Base-by-base conservation (phyloP, 2,113 vertebrate species). In the Colaptes auratus region DNA sequence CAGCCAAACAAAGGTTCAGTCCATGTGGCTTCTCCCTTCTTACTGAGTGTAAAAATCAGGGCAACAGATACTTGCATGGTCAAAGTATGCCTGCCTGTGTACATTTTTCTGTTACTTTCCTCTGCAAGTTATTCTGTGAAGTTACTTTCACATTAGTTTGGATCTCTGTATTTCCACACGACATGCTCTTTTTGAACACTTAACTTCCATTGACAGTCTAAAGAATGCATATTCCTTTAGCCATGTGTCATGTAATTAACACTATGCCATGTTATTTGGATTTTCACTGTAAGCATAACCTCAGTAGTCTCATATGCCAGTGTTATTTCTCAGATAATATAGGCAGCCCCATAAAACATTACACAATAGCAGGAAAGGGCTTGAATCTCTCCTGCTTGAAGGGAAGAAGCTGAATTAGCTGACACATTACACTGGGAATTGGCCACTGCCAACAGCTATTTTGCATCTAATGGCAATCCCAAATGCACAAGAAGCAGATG, bases 401-500 rank as follows among this genome's bases (percentile, higher is more conserved):
- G 46, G 4, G 19, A 31, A 20, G 55, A 56, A 63, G 23, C 35
- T 64, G 58, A 69, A 28, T 28, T 30, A 73, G 55, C 25, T 53
- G 27, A 76, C 46, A 18, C 7, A 27, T 25, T 70, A 63, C 0
- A 0, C 16, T 64, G 21, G 52, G 56, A 73, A 59, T 3, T 74
- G 46, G 28, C 36, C 50, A 58, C 71, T 92, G 20, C 14, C 53
- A 90, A 35, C 19, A 79, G 14, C 25, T 46, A 25, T 55, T 65
- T 48, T 44, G 58, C 28, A 88, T 58, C 50, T 42, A 6, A 17
- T 23, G 18, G 36, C 42, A 88, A 81, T 46, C 27, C 19, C 60
- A 93, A 83, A 80, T 2, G 13, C 31, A 66, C 0, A 0, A 17
- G 39, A 66, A 78, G 24, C 3, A 2, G 58, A 61, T 10, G 2